Evolutionary conservation across 2,888 invertebrate genomes (phyloP).

Genomic region (Drosophila setosimentum): DNA sequence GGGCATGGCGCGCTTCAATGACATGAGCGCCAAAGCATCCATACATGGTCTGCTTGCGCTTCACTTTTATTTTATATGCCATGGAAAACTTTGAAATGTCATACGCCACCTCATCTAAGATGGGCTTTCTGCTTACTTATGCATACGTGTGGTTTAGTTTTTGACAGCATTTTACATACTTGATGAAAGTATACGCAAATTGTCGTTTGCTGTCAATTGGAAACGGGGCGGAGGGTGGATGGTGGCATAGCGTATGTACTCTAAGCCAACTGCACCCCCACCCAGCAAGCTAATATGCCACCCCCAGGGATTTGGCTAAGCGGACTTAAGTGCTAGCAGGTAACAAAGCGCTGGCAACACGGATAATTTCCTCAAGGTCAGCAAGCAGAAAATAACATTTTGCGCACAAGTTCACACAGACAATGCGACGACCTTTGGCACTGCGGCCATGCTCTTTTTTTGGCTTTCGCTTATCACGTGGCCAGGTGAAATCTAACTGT

Average conservation of each 20-base stretch:
- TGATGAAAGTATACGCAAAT: slow-evolving; percentile 61
- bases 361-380: slow-evolving; percentile 77
- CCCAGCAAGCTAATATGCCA: slow-evolving; percentile 5
- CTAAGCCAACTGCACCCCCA: neutral
- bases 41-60: slow-evolving; percentile 36
- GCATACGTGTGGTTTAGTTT: slow-evolving; percentile 71
- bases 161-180: slow-evolving; percentile 54
- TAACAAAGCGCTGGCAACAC: slow-evolving; percentile 47
- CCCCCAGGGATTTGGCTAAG: slow-evolving; percentile 24
- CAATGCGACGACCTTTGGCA: slow-evolving; percentile 59
- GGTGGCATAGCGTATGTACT: neutral
- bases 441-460: slow-evolving; percentile 1
- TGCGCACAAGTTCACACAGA: slow-evolving; percentile 72
- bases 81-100: slow-evolving; percentile 59
- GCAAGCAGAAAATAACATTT: slow-evolving; percentile 78
- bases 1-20: slow-evolving; percentile 7
- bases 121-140: slow-evolving; percentile 59
- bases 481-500: slow-evolving; percentile 39
- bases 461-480: slow-evolving; percentile 58
- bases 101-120: slow-evolving; percentile 21
- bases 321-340: slow-evolving; percentile 30
- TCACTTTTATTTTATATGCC: slow-evolving; percentile 53
- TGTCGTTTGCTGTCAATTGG: slow-evolving; percentile 60
- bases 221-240: slow-evolving; percentile 12
- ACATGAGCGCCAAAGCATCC: slow-evolving; percentile 14